Percentiles rank a stretch among this genome's conserved stretches.
Conservation (phyloP, 2,888 invertebrate species). For the Dasysyrphus albostriatus region DNA sequence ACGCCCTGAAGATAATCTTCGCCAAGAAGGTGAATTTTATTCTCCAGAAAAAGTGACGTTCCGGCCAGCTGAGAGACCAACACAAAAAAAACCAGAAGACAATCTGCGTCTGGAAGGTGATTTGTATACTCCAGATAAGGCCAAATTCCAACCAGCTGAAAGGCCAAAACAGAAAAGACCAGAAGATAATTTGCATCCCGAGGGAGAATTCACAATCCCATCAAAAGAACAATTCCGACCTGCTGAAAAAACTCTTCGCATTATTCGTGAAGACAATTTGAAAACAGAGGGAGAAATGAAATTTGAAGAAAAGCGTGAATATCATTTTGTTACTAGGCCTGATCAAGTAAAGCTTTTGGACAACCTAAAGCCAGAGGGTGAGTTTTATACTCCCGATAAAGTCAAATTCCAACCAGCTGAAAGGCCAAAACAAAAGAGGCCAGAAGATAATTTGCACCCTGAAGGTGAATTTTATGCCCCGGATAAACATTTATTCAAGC, state of each 20-base stretch:
- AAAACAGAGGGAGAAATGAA: conserved; percentile 78
- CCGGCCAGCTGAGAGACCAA: too few species aligned
- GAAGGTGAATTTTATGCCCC: conserved; percentile 86
- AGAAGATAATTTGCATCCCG: conserved; percentile 84
- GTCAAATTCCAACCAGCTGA: conserved; percentile 83
- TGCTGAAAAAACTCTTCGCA: conserved; percentile 83
- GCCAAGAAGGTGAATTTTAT: too few species aligned
- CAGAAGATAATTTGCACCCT: conserved; percentile 85
- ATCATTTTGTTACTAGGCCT: conserved; percentile 82
- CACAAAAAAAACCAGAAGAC: too few species aligned
- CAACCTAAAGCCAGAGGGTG: conserved; percentile 85
- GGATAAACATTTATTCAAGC: conserved; percentile 83
- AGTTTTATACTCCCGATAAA: conserved; percentile 77
- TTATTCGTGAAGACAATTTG: conserved; percentile 83
- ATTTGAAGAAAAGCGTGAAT: conserved; percentile 79
- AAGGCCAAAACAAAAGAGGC: conserved; percentile 82
- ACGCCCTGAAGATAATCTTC: conserved; percentile 84
- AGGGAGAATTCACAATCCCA: conserved; percentile 85
- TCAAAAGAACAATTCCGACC: conserved; percentile 81
- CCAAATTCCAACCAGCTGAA: too few species aligned
- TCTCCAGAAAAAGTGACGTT: too few species aligned
- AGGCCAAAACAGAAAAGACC: too few species aligned
- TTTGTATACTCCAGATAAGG: too few species aligned
- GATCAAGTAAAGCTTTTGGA: conserved; percentile 84
- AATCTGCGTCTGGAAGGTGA: too few species aligned